Evolutionary conservation across 2,888 invertebrate genomes (phyloP).

Genomic region (Oxystoma pomonae): DNA sequence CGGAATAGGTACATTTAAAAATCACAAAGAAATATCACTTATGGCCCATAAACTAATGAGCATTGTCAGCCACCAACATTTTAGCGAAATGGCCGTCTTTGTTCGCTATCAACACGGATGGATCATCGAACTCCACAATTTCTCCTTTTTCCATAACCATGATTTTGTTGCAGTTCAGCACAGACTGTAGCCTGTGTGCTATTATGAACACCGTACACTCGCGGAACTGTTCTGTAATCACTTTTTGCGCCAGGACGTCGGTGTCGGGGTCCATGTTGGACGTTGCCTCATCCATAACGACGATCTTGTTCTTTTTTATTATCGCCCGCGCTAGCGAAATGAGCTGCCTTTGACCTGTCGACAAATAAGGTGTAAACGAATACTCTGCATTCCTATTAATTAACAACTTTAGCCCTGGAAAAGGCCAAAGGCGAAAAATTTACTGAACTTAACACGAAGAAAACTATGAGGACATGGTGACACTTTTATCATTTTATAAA

Average conservation of each 20-base stretch:
- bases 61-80: constrained; percentile 27
- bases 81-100: constrained; percentile 30
- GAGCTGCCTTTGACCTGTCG: constrained; percentile 52
- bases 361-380: too few species aligned
- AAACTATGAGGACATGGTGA: too few species aligned
- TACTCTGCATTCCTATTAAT: too few species aligned
- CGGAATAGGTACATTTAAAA: too few species aligned
- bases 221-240: constrained; percentile 51
- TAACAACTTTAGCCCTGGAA: too few species aligned
- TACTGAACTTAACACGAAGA: too few species aligned
- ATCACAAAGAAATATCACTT: too few species aligned
- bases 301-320: constrained; percentile 49
- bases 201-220: constrained; percentile 54
- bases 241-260: constrained; percentile 52
- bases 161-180: constrained; percentile 55
- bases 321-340: constrained; percentile 56
- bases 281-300: constrained; percentile 56
- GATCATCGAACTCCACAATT: constrained; percentile 35
- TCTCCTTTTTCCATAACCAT: constrained; percentile 53
- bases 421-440: too few species aligned
- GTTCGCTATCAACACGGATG: constrained; percentile 28
- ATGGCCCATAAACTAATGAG: constrained; percentile 1
- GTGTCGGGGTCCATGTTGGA: constrained; percentile 55
- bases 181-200: constrained; percentile 47
- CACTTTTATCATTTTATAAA: too few species aligned